Percentiles rank a stretch among this genome's conserved stretches.
Evolutionary conservation across 2,113 vertebrate genomes (phyloP).

Genomic region (Sterrhoptilus dennistouni): DNA sequence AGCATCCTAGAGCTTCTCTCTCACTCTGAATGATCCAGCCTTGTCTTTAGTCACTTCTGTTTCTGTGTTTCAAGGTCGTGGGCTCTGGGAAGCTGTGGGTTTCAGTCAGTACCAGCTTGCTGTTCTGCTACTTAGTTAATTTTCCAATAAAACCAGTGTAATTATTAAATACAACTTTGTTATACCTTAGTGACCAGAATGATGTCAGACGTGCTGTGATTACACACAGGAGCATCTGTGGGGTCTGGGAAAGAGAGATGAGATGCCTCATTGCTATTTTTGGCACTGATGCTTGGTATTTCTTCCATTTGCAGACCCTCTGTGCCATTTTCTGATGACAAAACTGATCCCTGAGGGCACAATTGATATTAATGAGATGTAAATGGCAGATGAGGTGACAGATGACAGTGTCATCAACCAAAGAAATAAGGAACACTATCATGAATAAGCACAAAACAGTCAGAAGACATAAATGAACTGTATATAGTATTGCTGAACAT

Average conservation of each 20-base stretch:
- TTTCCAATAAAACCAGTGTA: neutral
- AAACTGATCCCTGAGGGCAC: constrained; percentile 35
- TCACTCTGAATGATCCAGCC: neutral
- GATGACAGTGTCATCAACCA: constrained; percentile 49
- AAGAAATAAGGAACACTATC: constrained; percentile 4
- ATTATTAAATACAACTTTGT: constrained; percentile 11
- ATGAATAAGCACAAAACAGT: constrained; percentile 35
- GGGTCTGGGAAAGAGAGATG: neutral
- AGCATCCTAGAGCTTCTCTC: neutral
- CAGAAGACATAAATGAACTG: neutral
- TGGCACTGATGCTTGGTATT: neutral
- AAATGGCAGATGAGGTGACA: constrained; percentile 61
- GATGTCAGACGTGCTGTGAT: neutral
- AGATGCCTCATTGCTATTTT: constrained; percentile 1
- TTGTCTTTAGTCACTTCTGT: neutral
- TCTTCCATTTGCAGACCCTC: constrained; percentile 23
- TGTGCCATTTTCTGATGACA: constrained; percentile 45
- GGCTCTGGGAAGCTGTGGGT: neutral
- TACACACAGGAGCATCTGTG: neutral
- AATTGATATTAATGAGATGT: constrained; percentile 57
- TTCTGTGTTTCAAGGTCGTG: neutral
- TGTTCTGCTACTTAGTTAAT: neutral
- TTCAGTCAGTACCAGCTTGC: neutral
- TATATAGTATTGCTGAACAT: neutral
- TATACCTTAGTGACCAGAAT: neutral